These are phyloP conservation scores for Anguilla obscura DNA, from an alignment of 2,797 vertebrate genomes.

Conservation along the genomic window DNA sequence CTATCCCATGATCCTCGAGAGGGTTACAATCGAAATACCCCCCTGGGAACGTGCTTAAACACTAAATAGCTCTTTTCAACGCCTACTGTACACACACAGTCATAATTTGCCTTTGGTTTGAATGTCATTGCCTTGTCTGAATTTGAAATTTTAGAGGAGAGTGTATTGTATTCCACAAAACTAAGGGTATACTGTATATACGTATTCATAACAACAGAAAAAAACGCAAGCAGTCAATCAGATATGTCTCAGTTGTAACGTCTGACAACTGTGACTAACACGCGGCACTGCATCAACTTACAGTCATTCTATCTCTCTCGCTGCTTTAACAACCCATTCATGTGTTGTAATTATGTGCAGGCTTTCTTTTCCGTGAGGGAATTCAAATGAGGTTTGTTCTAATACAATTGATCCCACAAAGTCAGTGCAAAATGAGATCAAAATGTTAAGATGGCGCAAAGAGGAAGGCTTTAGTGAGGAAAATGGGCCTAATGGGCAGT, in stretches of 20 bases:
- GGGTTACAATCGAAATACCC: neutral
- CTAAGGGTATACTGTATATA: neutral
- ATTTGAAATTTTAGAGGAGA: neutral
- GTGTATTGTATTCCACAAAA: neutral
- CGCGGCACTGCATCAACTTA: neutral
- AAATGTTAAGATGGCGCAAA: constrained; percentile 7
- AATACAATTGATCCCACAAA: constrained; percentile 12
- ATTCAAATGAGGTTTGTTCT: constrained; percentile 12
- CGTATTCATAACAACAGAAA: neutral
- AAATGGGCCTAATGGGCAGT: neutral
- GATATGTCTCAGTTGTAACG: neutral
- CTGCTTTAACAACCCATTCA: constrained; percentile 58
- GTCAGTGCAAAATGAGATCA: neutral
- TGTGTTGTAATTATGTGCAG: constrained; percentile 43
- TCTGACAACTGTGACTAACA: neutral
- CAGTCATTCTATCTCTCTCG: constrained; percentile 41
- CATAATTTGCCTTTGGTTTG: neutral
- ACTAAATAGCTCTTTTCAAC: neutral
- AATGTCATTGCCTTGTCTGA: neutral
- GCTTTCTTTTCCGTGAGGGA: constrained; percentile 7
- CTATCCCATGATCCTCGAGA: neutral
- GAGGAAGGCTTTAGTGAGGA: neutral
- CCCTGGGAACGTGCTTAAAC: neutral
- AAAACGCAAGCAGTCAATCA: neutral
- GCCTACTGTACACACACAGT: neutral